Evolutionary conservation across 2,797 vertebrate genomes (phyloP), one percentile per base, ranked within the genome.

Genomic region (Lemur catta): DNA sequence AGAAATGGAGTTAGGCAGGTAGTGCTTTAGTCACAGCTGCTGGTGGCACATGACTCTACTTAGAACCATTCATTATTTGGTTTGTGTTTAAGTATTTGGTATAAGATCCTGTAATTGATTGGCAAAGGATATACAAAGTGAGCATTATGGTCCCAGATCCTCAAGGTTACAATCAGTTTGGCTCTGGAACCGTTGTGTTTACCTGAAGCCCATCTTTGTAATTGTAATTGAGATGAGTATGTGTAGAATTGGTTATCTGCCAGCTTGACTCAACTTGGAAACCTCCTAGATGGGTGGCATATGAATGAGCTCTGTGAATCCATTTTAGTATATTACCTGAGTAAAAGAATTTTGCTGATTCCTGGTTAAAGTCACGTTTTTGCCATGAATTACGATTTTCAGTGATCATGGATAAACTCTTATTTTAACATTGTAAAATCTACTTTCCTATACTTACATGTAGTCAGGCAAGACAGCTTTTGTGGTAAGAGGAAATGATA

Each of bases 291-390:
- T 91, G 33, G 63, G 30, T 91, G 91, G 35, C 33, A 92, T 3
- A 30, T 81, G 76, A 91, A 61, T 38, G 57, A 75, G 59, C 41
- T 80, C 11, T 78, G 4, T 96, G 52, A 91, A 41, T 75, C 92
- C 41, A 18, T 17, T 82, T 69, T 63, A 46, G 24, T 93, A 67
- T 18, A 67, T 18, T 41, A 80, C 59, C 69, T 55, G 48, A 78
- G 9, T 71, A 35, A 89, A 94, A 86, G n/a, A 82, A 88, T 87
- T 84, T 41, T 74, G 38, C 48, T 72, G 35, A 35, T 94, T 88
- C 35, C 71, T 96, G 41, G 33, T 95, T 81, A 81, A 17, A 85
- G 38, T 92, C 46, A 95, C 67, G 50, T 4, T 91, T 96, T 93
- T 85, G 35, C 26, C 95, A 5, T 95, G 55, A 91, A 90, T 95